These are phyloP conservation scores for Oophaga sylvatica DNA, from an alignment of 2,797 vertebrate genomes.

Conservation along the genomic window DNA sequence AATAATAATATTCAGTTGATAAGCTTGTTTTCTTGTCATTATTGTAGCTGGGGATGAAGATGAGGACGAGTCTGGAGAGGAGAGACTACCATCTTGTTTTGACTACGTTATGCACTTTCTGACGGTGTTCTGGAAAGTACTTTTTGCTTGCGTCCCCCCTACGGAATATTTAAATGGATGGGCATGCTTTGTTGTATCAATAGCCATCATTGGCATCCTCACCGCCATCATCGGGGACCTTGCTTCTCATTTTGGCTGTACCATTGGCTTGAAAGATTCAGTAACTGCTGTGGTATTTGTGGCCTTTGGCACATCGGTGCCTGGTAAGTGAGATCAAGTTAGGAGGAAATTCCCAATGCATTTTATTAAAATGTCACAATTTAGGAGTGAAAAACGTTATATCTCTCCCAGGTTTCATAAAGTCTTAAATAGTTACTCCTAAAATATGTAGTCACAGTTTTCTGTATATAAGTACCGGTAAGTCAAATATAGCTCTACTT, in stretches of 20 bases:
- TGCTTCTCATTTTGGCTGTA: constrained; percentile 97
- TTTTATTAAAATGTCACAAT: neutral
- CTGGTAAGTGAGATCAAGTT: constrained; percentile 77
- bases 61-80: constrained; percentile 92
- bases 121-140: constrained; percentile 98
- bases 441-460: no score
- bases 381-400: neutral
- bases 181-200: constrained; percentile 92
- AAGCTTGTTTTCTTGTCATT: constrained; percentile 33
- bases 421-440: no score
- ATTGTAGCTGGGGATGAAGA: constrained; percentile 84
- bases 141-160: constrained; percentile 95
- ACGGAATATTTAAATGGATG: constrained; percentile 95
- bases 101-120: constrained; percentile 99
- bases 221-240: constrained; percentile 94
- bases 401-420: no score
- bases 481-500: no score
- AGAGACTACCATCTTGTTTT: constrained; percentile 93
- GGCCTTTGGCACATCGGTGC: constrained; percentile 94
- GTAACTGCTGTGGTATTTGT: constrained; percentile 95
- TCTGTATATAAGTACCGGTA: no score
- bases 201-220: constrained; percentile 91
- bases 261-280: constrained; percentile 96
- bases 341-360: neutral
- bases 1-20: neutral